Evolutionary conservation across 2,797 vertebrate species (phyloP).

Genomic region (Paramormyrops hopkinsi): DNA sequence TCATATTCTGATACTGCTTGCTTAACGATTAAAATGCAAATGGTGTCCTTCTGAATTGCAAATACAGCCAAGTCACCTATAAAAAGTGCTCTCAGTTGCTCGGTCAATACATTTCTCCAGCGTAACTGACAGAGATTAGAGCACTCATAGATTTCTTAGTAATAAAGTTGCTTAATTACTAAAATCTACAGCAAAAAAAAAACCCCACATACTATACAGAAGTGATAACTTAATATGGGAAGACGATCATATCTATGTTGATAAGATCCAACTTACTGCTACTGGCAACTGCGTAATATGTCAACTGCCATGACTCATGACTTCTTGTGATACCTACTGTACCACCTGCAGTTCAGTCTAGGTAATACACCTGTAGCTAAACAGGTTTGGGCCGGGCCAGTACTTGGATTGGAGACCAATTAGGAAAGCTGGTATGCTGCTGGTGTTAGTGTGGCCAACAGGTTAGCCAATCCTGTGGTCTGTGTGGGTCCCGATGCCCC

Average conservation of each 20-base stretch:
- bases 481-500: too few species aligned
- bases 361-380: neutral
- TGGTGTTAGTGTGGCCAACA: neutral
- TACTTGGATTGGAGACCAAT: neutral
- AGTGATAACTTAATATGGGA: neutral
- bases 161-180: neutral
- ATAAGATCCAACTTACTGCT: neutral
- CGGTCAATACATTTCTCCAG: neutral
- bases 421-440: neutral
- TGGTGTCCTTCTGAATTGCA: neutral
- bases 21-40: neutral
- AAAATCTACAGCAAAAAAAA: neutral
- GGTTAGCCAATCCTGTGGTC: too few species aligned
- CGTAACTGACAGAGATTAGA: neutral
- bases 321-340: neutral
- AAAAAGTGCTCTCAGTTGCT: neutral
- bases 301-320: neutral
- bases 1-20: neutral
- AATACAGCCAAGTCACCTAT: neutral
- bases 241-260: neutral
- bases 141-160: neutral
- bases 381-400: neutral
- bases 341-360: neutral
- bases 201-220: neutral
- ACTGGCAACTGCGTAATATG: neutral